Evolutionary conservation across 64 coral and sea anemone species (phyloP), one percentile per base, ranked within the genome.

Genomic region (Astreopora myriophthalma): DNA sequence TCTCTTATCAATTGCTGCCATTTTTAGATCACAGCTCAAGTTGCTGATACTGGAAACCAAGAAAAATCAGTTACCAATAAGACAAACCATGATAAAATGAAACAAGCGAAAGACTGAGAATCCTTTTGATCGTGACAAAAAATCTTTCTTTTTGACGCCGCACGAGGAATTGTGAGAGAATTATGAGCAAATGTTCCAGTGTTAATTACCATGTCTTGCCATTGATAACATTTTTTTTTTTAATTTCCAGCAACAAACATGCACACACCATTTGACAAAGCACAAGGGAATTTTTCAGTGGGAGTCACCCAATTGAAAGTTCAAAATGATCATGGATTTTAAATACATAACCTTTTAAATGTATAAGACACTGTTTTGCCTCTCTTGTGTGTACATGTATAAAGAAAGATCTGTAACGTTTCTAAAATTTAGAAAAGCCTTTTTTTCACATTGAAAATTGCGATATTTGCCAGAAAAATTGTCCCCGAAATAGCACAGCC

Each of bases 1-100:
- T 52, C 93, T 93, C 60, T 90, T 96, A 73, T 96, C 95, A 87
- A 58, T 72, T 29, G 57, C 34, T 17, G 80, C 57, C 80, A 66
- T 66, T 63, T 63, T 66, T 63, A 38, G 80, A 69, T 69, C 83
- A 46, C 35, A 86, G 36, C 37, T 67, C 62, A 87, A 49, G 65
- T 36, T 71, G 85, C 20, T 70, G 37, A 48, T 87, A 69, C 65
- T 74, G 48, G 85, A 87, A 74, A 87, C 25, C 73, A 30, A 87
- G 49, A 71, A 55, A 87, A 74, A 74, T 31, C 25, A 49, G 48
- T 87, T 51, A 71, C 14, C 70, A 87, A 87, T 38, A 73, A 87
- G 62, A 86, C 61, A 86, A 85, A 86, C 83, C 34, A 58, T 69
- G 29, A 69, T 68, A 17, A 46, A 78, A 40, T 34, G 35, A 28